A percentile compares a stretch with the other conserved stretches of the same genome.
These are phyloP conservation scores for Stichodactyla helianthus DNA, from an alignment of 64 coral and sea anemone species.

Conservation along the genomic window DNA sequence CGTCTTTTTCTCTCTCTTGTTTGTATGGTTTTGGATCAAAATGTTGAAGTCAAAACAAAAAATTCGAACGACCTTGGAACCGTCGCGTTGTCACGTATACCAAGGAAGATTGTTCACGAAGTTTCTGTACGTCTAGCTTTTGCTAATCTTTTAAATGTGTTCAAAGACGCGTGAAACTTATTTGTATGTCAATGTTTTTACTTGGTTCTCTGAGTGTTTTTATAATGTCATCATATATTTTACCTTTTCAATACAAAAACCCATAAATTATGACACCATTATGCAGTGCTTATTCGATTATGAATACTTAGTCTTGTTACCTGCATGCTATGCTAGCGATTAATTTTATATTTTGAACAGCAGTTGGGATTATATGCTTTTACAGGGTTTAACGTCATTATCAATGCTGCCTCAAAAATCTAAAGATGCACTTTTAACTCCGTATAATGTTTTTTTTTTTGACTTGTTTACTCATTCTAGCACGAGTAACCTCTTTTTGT, in stretches of 20 bases:
- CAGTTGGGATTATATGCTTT: no score
- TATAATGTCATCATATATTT: neutral
- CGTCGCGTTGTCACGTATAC: neutral
- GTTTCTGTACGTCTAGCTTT: neutral
- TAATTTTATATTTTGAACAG: no score
- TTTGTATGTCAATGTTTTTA: neutral
- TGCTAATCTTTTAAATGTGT: neutral
- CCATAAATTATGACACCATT: slow-evolving; percentile 18
- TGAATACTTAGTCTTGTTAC: no score
- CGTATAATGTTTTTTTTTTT: no score
- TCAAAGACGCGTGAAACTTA: neutral
- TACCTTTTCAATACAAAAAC: no score
- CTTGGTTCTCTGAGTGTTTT: neutral
- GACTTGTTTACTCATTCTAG: no score
- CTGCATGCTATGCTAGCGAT: no score
- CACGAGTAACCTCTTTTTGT: no score
- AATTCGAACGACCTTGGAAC: no score
- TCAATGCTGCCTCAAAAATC: no score
- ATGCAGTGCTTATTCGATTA: slow-evolving; percentile 30
- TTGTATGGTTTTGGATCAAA: neutral
- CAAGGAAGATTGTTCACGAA: neutral
- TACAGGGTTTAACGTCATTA: no score
- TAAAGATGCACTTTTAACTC: no score
- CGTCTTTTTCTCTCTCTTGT: neutral
- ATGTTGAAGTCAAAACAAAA: neutral